These are phyloP conservation scores for Anhinga rufa DNA, from an alignment of 2,113 vertebrate genomes.

Conservation along the genomic window DNA sequence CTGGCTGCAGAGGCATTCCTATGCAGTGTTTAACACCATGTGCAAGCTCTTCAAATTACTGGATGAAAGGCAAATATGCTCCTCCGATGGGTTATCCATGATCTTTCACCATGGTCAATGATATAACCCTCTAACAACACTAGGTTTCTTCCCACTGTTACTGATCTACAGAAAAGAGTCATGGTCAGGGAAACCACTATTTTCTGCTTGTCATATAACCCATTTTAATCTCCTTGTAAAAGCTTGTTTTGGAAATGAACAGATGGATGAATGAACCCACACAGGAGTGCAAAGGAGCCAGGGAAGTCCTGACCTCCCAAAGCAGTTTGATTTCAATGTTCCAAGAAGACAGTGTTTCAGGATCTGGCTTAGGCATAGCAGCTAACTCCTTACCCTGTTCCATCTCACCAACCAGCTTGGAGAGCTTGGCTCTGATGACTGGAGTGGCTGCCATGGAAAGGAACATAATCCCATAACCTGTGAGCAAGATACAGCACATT, in stretches of 20 bases:
- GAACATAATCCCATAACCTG: conserved; percentile 88
- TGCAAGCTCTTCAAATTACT: not conserved
- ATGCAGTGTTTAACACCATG: not conserved
- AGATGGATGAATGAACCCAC: not conserved
- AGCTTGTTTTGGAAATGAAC: not conserved
- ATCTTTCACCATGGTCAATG: not conserved
- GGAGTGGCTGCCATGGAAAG: conserved; percentile 85
- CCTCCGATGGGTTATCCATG: not conserved
- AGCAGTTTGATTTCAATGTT: not conserved
- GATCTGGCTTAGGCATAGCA: not conserved
- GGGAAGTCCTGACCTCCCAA: not conserved
- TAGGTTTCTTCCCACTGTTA: not conserved
- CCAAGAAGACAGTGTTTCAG: not conserved
- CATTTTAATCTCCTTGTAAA: not conserved
- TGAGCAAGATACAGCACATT: not conserved
- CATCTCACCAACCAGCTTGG: conserved; percentile 80
- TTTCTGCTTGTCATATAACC: not conserved
- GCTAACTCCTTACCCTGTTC: conserved; percentile 83
- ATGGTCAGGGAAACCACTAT: not conserved
- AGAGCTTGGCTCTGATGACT: conserved; percentile 89
- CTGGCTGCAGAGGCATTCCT: not conserved
- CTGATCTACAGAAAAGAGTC: conserved; percentile 15
- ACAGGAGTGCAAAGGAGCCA: not conserved
- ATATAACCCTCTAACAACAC: not conserved
- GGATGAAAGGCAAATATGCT: not conserved